These are phyloP conservation scores for Pogona vitticeps DNA, from an alignment of 2,113 vertebrate species.

Conservation along the genomic window DNA sequence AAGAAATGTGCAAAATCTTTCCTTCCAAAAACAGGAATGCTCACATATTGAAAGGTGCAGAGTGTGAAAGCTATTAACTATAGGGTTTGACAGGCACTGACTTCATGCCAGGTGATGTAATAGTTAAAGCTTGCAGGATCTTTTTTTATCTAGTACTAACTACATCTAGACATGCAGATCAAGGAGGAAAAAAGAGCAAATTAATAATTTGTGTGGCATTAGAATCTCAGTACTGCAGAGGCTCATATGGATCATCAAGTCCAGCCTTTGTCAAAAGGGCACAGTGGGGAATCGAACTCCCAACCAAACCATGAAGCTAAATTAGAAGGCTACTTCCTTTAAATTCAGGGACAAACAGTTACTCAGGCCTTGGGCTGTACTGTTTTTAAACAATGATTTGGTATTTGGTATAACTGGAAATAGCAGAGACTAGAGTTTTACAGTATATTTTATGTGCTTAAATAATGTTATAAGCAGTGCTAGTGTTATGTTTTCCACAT, in stretches of 20 bases:
- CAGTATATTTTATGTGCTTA: background rate
- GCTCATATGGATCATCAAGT: too few species aligned
- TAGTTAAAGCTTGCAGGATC: background rate
- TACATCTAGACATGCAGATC: background rate
- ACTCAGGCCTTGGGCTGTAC: background rate
- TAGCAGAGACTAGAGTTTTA: background rate
- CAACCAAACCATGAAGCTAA: too few species aligned
- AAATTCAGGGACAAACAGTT: background rate
- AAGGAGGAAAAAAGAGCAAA: background rate
- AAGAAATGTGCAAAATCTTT: background rate
- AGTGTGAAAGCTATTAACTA: background rate
- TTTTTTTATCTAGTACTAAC: background rate
- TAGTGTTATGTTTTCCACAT: background rate
- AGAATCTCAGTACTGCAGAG: too few species aligned
- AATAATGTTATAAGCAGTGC: background rate
- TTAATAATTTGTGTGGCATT: background rate
- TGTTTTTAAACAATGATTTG: background rate
- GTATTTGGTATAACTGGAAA: background rate
- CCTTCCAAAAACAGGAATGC: background rate
- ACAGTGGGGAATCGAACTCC: too few species aligned
- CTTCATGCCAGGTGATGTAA: background rate
- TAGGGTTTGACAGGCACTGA: background rate
- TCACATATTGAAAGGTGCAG: background rate
- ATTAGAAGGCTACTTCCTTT: background rate
- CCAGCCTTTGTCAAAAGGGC: too few species aligned